Percentiles rank a stretch among this genome's conserved stretches.
Conservation (phyloP, 2,888 invertebrate species). For the Timema podura region DNA sequence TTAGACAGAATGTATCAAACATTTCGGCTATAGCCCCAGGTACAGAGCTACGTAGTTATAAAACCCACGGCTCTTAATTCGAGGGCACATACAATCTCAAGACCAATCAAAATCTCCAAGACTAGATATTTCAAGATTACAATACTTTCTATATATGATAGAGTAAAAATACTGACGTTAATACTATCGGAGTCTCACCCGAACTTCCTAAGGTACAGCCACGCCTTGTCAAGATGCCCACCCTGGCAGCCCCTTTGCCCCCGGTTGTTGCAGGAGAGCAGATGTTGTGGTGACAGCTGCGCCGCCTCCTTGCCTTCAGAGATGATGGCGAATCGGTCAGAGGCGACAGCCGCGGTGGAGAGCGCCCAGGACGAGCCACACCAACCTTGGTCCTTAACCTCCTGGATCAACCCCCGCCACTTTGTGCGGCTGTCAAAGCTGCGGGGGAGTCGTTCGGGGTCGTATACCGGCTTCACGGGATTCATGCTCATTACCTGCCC, state of each 20-base stretch:
- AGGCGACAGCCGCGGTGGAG: conserved; percentile 75
- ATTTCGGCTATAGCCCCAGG: too few relatives aligned
- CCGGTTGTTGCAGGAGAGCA: conserved; percentile 78
- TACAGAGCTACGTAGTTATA: too few relatives aligned
- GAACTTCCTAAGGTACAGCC: conserved; percentile 78
- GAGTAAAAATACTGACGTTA: too few relatives aligned
- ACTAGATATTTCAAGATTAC: too few relatives aligned
- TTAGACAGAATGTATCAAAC: too few relatives aligned
- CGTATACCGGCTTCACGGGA: conserved; percentile 56
- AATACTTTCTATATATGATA: too few relatives aligned
- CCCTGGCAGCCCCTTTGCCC: conserved; percentile 79
- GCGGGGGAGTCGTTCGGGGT: conserved; percentile 57
- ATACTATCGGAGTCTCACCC: conserved; percentile 43
- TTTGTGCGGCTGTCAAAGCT: conserved; percentile 70
- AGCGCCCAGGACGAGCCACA: conserved; percentile 94
- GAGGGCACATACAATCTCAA: too few relatives aligned
- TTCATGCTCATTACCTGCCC: conserved; percentile 28
- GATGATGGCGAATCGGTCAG: conserved; percentile 77
- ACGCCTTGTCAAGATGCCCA: conserved; percentile 86
- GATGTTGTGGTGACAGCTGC: conserved; percentile 74
- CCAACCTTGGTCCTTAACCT: conserved; percentile 57
- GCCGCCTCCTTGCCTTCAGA: conserved; percentile 73
- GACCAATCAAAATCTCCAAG: too few relatives aligned
- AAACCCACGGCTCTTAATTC: too few relatives aligned
- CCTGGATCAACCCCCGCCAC: conserved; percentile 72